These are phyloP conservation scores for Argopecten irradians DNA, from an alignment of 1,140 invertebrate genomes.

Conservation along the genomic window DNA sequence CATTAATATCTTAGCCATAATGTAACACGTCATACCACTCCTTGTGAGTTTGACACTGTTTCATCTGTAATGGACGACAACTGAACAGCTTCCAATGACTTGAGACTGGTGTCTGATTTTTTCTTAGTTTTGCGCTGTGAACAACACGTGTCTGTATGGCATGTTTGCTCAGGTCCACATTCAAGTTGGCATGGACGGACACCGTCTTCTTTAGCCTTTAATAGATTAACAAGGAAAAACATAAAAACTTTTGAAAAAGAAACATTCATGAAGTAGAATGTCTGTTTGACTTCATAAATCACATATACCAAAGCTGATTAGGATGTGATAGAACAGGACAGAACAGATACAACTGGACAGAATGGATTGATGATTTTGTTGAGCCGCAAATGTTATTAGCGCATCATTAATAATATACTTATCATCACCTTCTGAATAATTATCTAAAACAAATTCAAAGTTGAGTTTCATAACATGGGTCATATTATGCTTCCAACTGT, in stretches of 20 bases:
- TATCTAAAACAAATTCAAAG: too few relatives aligned
- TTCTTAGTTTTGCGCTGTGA: slow-evolving; percentile 35
- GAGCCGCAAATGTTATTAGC: too few relatives aligned
- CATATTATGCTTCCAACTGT: too few relatives aligned
- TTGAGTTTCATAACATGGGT: too few relatives aligned
- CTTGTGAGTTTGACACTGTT: not conserved
- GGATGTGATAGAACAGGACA: not conserved
- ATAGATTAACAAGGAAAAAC: slow-evolving; percentile 40
- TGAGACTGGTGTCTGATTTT: not conserved
- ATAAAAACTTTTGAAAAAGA: not conserved
- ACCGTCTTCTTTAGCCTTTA: not conserved
- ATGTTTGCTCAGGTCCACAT: slow-evolving; percentile 71
- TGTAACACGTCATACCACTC: not conserved
- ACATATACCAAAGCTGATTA: not conserved
- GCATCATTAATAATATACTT: too few relatives aligned
- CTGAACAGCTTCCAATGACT: not conserved
- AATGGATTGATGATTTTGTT: not conserved
- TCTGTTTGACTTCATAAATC: not conserved
- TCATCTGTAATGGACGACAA: not conserved
- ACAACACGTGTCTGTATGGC: slow-evolving; percentile 69
- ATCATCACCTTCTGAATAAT: too few relatives aligned
- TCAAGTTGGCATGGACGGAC: slow-evolving; percentile 61
- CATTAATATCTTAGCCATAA: not conserved
- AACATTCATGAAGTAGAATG: not conserved
- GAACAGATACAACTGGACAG: not conserved